phyloP scores from a whole-genome alignment of 2,888 invertebrate genomes.

The Amorpha juglandis region DNA sequence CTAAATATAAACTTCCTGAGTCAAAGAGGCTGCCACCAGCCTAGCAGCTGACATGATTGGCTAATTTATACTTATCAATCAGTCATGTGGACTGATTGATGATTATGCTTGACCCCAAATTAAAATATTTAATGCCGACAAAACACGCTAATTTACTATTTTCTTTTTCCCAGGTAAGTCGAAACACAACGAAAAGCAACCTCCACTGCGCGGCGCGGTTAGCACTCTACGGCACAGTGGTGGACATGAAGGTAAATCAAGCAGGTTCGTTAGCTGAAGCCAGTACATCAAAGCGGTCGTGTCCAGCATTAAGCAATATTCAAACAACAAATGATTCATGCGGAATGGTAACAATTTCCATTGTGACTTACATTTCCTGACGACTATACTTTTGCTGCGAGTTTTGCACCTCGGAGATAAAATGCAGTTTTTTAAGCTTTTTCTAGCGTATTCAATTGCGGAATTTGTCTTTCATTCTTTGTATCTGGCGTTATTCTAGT shows the following conservation, averaged over 20 bases:
- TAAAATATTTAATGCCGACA: background rate
- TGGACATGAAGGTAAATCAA: background rate
- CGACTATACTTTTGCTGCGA: too few species aligned
- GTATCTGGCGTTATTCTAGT: too few species aligned
- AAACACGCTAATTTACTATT: background rate
- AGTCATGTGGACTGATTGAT: too few species aligned
- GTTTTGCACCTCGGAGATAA: too few species aligned
- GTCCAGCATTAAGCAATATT: background rate
- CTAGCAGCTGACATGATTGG: too few species aligned
- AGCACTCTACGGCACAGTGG: background rate
- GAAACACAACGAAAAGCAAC: background rate
- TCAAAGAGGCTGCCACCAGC: too few species aligned
- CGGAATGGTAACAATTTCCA: conserved; percentile 17
- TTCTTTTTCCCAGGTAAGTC: conserved; percentile 9
- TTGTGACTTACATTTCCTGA: background rate
- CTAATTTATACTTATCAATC: too few species aligned
- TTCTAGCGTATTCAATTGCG: too few species aligned
- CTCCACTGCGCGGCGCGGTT: background rate
- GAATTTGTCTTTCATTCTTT: too few species aligned
- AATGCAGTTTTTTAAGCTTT: too few species aligned
- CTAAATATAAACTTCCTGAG: too few species aligned
- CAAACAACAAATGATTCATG: conserved; percentile 22
- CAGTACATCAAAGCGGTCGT: background rate
- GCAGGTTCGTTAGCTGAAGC: background rate
- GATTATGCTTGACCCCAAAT: too few species aligned